phyloP scores from a whole-genome alignment of 2,113 vertebrate species.

The Isichthys henryi region DNA sequence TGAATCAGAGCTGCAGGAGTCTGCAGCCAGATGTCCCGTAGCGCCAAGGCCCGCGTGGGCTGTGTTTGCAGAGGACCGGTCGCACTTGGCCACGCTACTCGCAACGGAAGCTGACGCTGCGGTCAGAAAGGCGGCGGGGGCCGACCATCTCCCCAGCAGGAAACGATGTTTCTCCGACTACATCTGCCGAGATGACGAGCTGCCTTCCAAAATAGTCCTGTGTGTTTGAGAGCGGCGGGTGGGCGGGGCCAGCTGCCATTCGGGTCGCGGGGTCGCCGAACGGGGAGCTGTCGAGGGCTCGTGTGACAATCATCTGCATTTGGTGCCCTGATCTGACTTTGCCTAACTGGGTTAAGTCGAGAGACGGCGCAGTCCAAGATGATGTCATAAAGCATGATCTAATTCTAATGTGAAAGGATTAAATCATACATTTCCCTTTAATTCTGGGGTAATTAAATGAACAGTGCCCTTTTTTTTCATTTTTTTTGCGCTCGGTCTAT shows the following conservation, averaged over 20 bases:
- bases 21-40: background rate
- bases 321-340: slow-evolving; percentile 45
- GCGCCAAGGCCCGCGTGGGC: background rate
- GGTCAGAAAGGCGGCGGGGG: background rate
- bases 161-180: background rate
- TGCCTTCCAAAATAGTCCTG: background rate
- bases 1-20: background rate
- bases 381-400: slow-evolving; percentile 66
- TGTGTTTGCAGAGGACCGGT: background rate
- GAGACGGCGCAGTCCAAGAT: slow-evolving; percentile 46
- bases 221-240: background rate
- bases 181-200: background rate
- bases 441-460: slow-evolving; percentile 61
- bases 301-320: slow-evolving; percentile 23
- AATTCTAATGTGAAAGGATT: slow-evolving; percentile 59
- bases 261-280: background rate
- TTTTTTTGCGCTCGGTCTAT: background rate
- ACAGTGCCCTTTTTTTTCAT: slow-evolving; percentile 53
- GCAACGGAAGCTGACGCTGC: background rate
- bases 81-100: background rate
- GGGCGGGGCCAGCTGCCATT: background rate
- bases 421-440: slow-evolving; percentile 66
- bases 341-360: slow-evolving; percentile 45
- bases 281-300: background rate
- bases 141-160: background rate